Conservation (phyloP, 2,888 invertebrate genomes). For the Myopa tessellatipennis region DNA sequence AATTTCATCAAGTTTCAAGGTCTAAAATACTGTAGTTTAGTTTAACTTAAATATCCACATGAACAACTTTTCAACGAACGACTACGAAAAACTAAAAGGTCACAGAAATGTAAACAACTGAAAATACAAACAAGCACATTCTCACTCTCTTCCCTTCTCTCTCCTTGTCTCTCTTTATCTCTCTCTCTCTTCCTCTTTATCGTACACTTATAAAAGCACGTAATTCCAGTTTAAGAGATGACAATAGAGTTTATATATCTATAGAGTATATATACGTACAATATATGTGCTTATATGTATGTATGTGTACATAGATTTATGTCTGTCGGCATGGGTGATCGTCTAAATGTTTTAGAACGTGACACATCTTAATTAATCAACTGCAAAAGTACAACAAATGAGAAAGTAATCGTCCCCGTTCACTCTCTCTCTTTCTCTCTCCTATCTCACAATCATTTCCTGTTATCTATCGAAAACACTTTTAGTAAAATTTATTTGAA, state of each 20-base stretch:
- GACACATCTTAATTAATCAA: constrained; percentile 43
- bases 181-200: too few species aligned
- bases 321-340: constrained; percentile 23
- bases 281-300: constrained; percentile 1
- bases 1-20: not conserved
- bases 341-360: constrained; percentile 35
- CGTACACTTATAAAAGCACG: too few species aligned
- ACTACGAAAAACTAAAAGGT: too few species aligned
- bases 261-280: not conserved
- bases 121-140: too few species aligned
- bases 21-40: not conserved
- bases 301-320: not conserved
- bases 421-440: not conserved
- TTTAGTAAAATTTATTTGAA: not conserved
- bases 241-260: not conserved
- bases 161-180: too few species aligned
- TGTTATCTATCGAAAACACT: not conserved
- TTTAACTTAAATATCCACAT: not conserved
- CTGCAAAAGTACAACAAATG: constrained; percentile 37
- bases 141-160: too few species aligned
- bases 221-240: too few species aligned
- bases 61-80: not conserved
- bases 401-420: constrained; percentile 35
- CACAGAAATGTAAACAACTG: too few species aligned
- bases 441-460: not conserved